A percentile compares a stretch with the other conserved stretches of the same genome.
These are phyloP conservation scores for Chelon labrosus DNA, from an alignment of 2,797 vertebrate species.

Conservation along the genomic window DNA sequence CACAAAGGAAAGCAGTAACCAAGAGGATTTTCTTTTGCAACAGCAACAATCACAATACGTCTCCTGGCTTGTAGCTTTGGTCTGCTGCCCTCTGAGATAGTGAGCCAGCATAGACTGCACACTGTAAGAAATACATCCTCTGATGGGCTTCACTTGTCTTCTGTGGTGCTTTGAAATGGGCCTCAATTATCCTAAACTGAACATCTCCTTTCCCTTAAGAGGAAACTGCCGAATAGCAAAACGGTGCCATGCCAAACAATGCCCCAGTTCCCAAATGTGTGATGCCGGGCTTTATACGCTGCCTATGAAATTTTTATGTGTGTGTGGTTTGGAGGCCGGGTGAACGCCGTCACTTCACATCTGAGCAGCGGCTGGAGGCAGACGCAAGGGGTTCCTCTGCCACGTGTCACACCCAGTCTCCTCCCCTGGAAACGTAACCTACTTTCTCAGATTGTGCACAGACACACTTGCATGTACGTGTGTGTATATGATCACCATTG, in stretches of 20 bases:
- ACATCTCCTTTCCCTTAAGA: slow-evolving; percentile 5
- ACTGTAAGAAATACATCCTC: slow-evolving; percentile 32
- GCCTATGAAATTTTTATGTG: slow-evolving; percentile 60
- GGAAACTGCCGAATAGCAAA: slow-evolving; percentile 55
- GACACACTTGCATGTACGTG: slow-evolving; percentile 10
- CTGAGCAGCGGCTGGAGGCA: slow-evolving; percentile 44
- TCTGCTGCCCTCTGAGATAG: slow-evolving; percentile 27
- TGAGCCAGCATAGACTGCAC: slow-evolving; percentile 27
- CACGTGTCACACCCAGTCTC: slow-evolving; percentile 68
- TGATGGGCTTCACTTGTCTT: slow-evolving; percentile 3
- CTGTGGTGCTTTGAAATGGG: slow-evolving; percentile 2
- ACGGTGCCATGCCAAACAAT: slow-evolving; percentile 52
- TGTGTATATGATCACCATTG: slow-evolving; percentile 5
- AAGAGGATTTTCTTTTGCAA: slow-evolving; percentile 18
- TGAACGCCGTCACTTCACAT: slow-evolving; percentile 65
- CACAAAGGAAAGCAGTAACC: neutral
- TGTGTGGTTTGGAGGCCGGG: slow-evolving; percentile 32
- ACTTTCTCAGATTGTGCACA: slow-evolving; percentile 49
- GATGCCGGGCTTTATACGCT: slow-evolving; percentile 50
- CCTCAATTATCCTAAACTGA: slow-evolving; percentile 43
- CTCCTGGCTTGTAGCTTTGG: slow-evolving; percentile 21
- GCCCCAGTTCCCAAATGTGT: slow-evolving; percentile 59
- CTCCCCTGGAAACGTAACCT: slow-evolving; percentile 75
- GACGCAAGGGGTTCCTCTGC: slow-evolving; percentile 63
- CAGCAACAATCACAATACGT: slow-evolving; percentile 13